These are phyloP conservation scores for Polyodon spathula DNA, from an alignment of 2,113 vertebrate species.

Conservation along the genomic window DNA sequence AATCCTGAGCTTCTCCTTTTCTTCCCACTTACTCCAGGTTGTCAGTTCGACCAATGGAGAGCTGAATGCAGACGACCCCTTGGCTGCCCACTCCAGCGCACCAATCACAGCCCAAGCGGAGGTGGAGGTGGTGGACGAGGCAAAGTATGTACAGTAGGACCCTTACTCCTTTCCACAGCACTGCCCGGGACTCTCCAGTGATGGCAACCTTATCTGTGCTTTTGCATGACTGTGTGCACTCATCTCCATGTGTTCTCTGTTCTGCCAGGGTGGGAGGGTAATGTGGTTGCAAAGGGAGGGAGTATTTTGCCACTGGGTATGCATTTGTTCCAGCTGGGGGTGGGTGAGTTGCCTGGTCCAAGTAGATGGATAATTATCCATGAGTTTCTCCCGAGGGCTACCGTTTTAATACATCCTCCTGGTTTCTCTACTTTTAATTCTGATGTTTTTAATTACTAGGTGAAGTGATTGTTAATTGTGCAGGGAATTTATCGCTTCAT, in stretches of 20 bases:
- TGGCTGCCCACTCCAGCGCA: constrained; percentile 79
- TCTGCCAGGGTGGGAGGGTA: background rate
- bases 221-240: constrained; percentile 3
- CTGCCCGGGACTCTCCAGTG: background rate
- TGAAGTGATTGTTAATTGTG: no score
- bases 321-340: background rate
- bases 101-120: constrained; percentile 88
- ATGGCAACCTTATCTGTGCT: background rate
- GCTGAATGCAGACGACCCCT: constrained; percentile 86
- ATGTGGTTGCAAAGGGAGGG: background rate
- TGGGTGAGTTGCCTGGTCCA: no score
- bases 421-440: no score
- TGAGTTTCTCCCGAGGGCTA: no score
- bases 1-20: background rate
- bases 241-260: background rate
- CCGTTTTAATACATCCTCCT: no score
- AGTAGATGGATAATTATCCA: no score
- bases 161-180: background rate
- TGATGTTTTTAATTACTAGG: no score
- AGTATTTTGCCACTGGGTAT: background rate
- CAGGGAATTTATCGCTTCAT: no score
- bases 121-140: constrained; percentile 95
- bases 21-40: constrained; percentile 67
- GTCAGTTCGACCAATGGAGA: constrained; percentile 96
- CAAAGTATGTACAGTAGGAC: constrained; percentile 75